Conservation (phyloP, 1,140 invertebrate genomes). For the Gonatopus flavifemur region DNA sequence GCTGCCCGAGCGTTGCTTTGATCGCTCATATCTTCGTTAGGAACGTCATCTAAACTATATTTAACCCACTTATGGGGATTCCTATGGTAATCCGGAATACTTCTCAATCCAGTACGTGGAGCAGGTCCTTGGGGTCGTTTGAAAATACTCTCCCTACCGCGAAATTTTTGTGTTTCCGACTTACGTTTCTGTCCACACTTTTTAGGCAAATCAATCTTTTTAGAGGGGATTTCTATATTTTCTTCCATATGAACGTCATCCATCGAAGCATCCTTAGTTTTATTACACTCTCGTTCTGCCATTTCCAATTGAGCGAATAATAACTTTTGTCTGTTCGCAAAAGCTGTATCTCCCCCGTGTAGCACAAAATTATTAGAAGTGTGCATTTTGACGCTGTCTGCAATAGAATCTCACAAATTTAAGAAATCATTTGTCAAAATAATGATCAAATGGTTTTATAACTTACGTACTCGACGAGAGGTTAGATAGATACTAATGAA, state of each 20-base stretch:
- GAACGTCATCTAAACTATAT: slow-evolving; percentile 73
- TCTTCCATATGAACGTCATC: background rate
- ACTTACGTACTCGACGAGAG: background rate
- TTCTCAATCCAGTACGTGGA: slow-evolving; percentile 57
- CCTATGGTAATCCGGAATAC: slow-evolving; percentile 68
- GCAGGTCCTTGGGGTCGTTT: slow-evolving; percentile 69
- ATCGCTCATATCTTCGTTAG: slow-evolving; percentile 71
- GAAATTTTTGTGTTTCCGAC: slow-evolving; percentile 38
- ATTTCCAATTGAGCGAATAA: slow-evolving; percentile 47
- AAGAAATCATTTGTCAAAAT: too few relatives aligned
- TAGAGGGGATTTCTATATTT: background rate
- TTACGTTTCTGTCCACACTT: slow-evolving; percentile 4
- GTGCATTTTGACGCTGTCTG: too few relatives aligned
- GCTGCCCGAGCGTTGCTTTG: slow-evolving; percentile 72
- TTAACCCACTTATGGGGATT: slow-evolving; percentile 79
- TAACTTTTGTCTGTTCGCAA: slow-evolving; percentile 46
- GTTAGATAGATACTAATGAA: background rate
- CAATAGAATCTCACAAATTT: background rate
- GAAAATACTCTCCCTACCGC: slow-evolving; percentile 76
- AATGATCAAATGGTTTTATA: too few relatives aligned
- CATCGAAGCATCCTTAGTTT: slow-evolving; percentile 19
- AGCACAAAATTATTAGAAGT: slow-evolving; percentile 22
- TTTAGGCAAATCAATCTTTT: background rate
- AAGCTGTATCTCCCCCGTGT: slow-evolving; percentile 30
- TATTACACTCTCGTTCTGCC: slow-evolving; percentile 36